Conservation (phyloP, 2,113 vertebrate species). For the Catharus fuscescens region DNA sequence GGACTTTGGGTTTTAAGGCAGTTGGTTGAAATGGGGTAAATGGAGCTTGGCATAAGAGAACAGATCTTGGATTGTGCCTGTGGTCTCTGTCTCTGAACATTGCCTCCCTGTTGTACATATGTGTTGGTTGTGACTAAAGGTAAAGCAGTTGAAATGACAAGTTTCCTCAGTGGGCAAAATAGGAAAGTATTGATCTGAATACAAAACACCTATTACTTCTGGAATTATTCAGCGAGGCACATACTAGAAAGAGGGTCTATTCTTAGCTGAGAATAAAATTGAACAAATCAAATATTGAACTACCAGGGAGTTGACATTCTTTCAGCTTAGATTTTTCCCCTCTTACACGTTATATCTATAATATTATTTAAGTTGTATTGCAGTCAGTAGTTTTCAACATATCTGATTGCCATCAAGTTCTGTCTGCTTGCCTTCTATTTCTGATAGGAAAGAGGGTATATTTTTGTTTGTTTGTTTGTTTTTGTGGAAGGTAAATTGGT, state of each 20-base stretch:
- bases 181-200: background rate
- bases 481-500: background rate
- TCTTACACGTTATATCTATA: background rate
- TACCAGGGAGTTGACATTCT: background rate
- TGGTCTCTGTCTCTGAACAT: background rate
- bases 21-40: background rate
- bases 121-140: background rate
- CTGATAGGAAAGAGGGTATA: background rate
- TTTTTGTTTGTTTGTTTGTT: background rate
- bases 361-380: background rate
- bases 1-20: background rate
- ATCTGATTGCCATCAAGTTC: background rate
- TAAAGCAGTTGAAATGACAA: background rate
- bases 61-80: background rate
- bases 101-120: background rate
- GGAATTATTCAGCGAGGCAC: background rate
- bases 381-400: background rate
- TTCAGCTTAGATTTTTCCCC: background rate
- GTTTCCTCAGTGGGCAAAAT: background rate
- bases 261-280: constrained; percentile 15
- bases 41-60: background rate
- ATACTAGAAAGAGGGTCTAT: background rate
- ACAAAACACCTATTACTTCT: background rate
- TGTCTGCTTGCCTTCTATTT: background rate
- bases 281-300: constrained; percentile 26